Evolutionary conservation across 2,888 invertebrate species (phyloP), one percentile per base, ranked within the genome.

Genomic region (Gymnocheta viridis): DNA sequence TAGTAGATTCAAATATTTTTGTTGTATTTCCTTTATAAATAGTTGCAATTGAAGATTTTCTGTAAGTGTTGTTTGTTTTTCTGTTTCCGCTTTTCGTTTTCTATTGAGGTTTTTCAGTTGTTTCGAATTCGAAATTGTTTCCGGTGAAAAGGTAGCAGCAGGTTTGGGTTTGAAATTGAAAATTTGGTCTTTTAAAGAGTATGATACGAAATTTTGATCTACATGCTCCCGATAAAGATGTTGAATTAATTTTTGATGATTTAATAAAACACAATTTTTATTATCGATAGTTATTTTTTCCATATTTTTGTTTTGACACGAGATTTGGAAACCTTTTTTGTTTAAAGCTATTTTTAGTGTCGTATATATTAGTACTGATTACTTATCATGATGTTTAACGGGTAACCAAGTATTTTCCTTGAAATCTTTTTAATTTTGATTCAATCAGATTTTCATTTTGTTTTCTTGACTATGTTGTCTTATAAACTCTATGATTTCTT

Each of bases 161-260:
- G 32, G 3, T 66, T 82, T 85, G 5, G 84, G 58, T 51, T 67
- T 86, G 49, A 87, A 91, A 85, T 88, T 49, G 72, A 91, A 91
- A 0, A 91, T 72, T 56, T 88, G 79, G 0, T 82, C 14, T 19
- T 88, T 89, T 0, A 91, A 60, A 9, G 86, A 54, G 58, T 86
- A 90, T 0, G 4, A 54, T 12, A 73, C 47, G 9, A 22, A 47
- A 5, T 47, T 32, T 7, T 5, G 9, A 4, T 22, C 7, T 0
- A 73, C 60, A 54, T 32, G 62, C 4, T 64, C 38, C 6, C 72
- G 79, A 35, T 89, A 89, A 0, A 86, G 74, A 7, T 87, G 70
- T 77, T 89, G 87, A 19, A 91, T 88, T 51, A 91, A 85, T 67
- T 87, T 76, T 4, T 82, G 85, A 76, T 91, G 91, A 58, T 91